Conservation (phyloP, 2,888 invertebrate species). For the Xanthorhoe designata region DNA sequence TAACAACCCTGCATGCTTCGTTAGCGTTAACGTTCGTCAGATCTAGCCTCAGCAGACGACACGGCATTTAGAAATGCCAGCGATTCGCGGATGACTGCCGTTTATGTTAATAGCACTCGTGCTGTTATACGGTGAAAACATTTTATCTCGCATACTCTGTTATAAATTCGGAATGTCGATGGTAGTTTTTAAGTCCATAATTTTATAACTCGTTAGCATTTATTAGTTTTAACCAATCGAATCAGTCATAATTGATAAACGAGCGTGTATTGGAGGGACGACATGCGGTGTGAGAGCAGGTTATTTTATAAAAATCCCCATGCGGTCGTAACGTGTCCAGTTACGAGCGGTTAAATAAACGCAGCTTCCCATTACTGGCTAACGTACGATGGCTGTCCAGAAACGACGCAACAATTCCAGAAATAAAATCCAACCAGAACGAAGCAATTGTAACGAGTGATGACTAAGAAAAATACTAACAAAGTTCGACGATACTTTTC, state of each 20-base stretch:
- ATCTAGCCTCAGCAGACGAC: constrained; percentile 44
- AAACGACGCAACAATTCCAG: constrained; percentile 64
- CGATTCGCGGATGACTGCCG: constrained; percentile 30
- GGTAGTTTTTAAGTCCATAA: constrained; percentile 13
- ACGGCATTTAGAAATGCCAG: constrained; percentile 33
- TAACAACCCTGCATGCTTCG: constrained; percentile 63
- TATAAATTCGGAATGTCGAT: constrained; percentile 2
- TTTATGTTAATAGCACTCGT: constrained; percentile 10
- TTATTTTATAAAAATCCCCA: constrained; percentile 75
- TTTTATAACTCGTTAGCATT: constrained; percentile 25
- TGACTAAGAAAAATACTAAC: constrained; percentile 49
- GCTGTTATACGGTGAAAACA: constrained; percentile 10
- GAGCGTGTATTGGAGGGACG: constrained; percentile 53
- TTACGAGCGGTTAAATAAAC: constrained; percentile 84
- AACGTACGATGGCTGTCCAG: constrained; percentile 61
- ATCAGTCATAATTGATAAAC: constrained; percentile 58
- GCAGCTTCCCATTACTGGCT: constrained; percentile 73
- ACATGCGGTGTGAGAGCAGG: constrained; percentile 57
- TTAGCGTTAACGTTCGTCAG: constrained; percentile 53
- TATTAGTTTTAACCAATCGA: constrained; percentile 47
- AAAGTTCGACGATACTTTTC: constrained; percentile 32
- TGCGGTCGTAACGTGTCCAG: constrained; percentile 70
- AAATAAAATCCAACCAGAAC: constrained; percentile 73
- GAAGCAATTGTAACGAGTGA: constrained; percentile 50
- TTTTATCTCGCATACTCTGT: constrained; percentile 3